phyloP scores from a whole-genome alignment of 2,888 invertebrate species.

The Noctua janthe region DNA sequence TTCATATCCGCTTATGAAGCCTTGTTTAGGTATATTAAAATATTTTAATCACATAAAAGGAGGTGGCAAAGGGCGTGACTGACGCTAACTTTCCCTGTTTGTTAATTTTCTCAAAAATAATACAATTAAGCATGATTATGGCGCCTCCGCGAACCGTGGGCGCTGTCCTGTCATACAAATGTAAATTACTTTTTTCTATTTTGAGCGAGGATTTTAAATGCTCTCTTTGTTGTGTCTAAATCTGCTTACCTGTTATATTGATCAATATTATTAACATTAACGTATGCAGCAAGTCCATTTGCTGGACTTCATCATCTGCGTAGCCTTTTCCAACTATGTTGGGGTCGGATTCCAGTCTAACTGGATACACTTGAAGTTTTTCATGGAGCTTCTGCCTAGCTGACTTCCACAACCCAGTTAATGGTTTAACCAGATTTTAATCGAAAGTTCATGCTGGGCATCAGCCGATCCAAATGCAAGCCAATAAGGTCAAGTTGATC shows the following conservation, averaged over 20 bases:
- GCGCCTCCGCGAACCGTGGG: slow-evolving; percentile 30
- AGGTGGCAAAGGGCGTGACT: slow-evolving; percentile 14
- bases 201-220: neutral
- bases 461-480: neutral
- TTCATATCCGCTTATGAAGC: neutral
- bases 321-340: neutral
- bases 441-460: neutral
- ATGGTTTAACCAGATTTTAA: neutral
- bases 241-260: neutral
- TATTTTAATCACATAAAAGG: neutral
- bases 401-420: neutral
- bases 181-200: slow-evolving; percentile 19
- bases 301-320: neutral
- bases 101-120: slow-evolving; percentile 32
- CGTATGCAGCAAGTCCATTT: neutral
- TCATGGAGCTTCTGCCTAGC: neutral
- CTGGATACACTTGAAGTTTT: neutral
- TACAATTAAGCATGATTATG: slow-evolving; percentile 15
- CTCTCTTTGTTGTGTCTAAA: neutral
- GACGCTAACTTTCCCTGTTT: slow-evolving; percentile 11
- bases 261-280: neutral
- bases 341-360: neutral
- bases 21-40: neutral
- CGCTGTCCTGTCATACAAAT: slow-evolving; percentile 30
- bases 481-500: neutral